Evolutionary conservation across 23 tunicate species (phyloP).

Genomic region (Ciona savignyi): DNA sequence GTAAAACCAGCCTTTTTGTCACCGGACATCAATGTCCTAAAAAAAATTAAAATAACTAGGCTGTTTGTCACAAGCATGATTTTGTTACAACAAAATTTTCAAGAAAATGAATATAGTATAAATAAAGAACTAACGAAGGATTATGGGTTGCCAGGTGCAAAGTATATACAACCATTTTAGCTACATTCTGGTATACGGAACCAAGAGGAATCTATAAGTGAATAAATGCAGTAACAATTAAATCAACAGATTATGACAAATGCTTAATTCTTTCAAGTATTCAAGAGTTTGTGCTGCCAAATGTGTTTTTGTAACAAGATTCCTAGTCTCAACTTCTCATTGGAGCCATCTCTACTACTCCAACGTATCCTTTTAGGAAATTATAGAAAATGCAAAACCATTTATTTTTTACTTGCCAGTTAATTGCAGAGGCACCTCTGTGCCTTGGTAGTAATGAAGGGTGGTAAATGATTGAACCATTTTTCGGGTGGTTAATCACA

Average conservation of each 20-base stretch:
- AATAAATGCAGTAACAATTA: no score
- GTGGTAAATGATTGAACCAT: conserved; percentile 92
- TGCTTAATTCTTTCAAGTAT: no score
- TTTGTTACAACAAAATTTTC: not conserved
- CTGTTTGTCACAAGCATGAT: not conserved
- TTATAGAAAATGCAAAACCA: no score
- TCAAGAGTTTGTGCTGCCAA: no score
- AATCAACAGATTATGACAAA: no score
- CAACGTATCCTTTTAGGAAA: no score
- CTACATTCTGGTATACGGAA: not conserved
- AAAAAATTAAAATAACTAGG: conserved; percentile 9
- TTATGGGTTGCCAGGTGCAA: no score
- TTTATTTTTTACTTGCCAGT: conserved; percentile 79
- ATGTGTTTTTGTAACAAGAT: no score
- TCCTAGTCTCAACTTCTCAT: no score
- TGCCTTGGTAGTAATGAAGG: conserved; percentile 87
- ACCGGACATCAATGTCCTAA: conserved; percentile 91
- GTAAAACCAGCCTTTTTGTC: conserved; percentile 94
- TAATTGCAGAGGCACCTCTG: conserved; percentile 93
- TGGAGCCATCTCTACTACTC: no score
- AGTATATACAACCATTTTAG: no score
- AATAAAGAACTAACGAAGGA: not conserved
- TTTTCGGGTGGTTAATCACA: conserved; percentile 85
- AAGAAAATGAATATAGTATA: not conserved
- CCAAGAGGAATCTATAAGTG: no score